Base-by-base conservation (phyloP, 1,140 invertebrate genomes). In the Meloidogyne floridensis region DNA sequence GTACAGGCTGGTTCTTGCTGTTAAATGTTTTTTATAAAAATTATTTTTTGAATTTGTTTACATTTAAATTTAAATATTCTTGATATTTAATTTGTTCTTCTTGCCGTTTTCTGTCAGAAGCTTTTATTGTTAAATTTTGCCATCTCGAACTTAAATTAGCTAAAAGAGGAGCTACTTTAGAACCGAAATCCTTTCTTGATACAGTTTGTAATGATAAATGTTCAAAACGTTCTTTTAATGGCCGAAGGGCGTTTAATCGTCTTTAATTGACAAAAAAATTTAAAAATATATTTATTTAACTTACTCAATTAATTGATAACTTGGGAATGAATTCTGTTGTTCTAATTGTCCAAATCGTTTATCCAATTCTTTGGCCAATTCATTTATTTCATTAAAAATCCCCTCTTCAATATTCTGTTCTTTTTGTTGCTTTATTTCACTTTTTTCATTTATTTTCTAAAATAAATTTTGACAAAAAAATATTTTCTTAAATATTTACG, bases 211-310 rank as follows among this genome's bases (percentile, higher is more conserved):
- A 32, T 32, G 77, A 15, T 20, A 32, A n/a, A 9, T 47, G 8
- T 71, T 78, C 77, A 78, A 43, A 78, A 47, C 59, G 56, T n/a
- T 78, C 56, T 47, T 78, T 78, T 71, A 32, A 13, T n/a, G 53
- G 77, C 18, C 9, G 53, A 15, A 78, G 42, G 10, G n/a, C 15
- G n/a, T 69, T 69, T 47, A 78, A 42, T 32, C 51, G 53, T 78
- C 77, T 78, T 42, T 51, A 54, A 54, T 0, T 54, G 2, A 32
- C 10, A 54, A 54, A 54, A 3, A 54, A 54, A 54, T 3, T 11
- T 54, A 10, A 10, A 54, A 11, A 11, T 54, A 54, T 10, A 54
- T 54, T 54, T 3, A 54, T 59, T 15, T 59, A 15, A 59, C 15
- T 59, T 59, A 65, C 59, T 65, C 59, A 65, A n/a, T 65, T 65